Evolutionary conservation across 2,888 invertebrate species (phyloP).

Genomic region (Macaria notata): DNA sequence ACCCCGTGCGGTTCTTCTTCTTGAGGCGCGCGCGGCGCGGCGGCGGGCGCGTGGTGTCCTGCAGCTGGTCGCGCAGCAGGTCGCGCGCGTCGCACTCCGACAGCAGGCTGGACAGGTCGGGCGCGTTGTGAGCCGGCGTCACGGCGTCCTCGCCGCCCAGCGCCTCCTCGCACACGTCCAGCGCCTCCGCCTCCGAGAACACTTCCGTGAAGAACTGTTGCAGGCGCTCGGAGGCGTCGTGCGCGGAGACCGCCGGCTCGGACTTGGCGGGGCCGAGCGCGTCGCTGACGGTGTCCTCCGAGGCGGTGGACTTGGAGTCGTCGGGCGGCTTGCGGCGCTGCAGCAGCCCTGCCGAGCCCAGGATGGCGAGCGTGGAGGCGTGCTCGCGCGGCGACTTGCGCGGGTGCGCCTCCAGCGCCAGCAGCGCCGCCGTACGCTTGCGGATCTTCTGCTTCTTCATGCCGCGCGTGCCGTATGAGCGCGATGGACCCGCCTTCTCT

Average conservation of each 20-base stretch:
- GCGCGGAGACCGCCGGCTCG: constrained; percentile 62
- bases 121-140: constrained; percentile 58
- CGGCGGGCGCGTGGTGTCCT: constrained; percentile 47
- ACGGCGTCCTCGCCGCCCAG: constrained; percentile 62
- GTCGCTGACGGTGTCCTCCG: constrained; percentile 71
- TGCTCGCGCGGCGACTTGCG: constrained; percentile 94
- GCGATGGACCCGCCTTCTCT: constrained; percentile 63
- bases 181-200: constrained; percentile 70
- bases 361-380: constrained; percentile 92
- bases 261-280: constrained; percentile 55
- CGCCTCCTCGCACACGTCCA: constrained; percentile 73
- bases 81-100: constrained; percentile 72
- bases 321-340: constrained; percentile 75
- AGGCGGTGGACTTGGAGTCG: constrained; percentile 72
- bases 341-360: constrained; percentile 84
- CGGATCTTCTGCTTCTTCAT: constrained; percentile 65
- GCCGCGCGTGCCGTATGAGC: constrained; percentile 68
- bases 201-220: constrained; percentile 71
- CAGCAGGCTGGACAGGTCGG: constrained; percentile 71
- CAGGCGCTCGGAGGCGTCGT: constrained; percentile 66
- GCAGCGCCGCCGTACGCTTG: constrained; percentile 56
- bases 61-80: constrained; percentile 46
- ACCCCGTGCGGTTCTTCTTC: constrained; percentile 91
- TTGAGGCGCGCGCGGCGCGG: constrained; percentile 74
- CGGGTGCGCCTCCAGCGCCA: constrained; percentile 82